Evolutionary conservation across 2,888 invertebrate genomes (phyloP), one percentile per base, ranked within the genome.

Genomic region (Cephalotes varians): DNA sequence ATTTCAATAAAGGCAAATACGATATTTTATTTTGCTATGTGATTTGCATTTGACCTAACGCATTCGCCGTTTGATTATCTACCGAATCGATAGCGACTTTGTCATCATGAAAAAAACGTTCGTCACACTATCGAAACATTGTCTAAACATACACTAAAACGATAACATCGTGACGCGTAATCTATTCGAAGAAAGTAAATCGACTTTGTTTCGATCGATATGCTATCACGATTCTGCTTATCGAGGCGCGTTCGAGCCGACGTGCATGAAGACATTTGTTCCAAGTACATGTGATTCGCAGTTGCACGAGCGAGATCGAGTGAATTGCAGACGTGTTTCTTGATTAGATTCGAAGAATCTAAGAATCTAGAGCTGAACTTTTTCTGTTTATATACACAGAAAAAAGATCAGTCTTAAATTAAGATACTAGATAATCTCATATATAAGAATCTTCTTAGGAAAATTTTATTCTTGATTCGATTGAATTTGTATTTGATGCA

Each of bases 281-380:
- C 51, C 10, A 40, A 67, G 37, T 40, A 76, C 51, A 51, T 21
- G 64, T 9, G 67, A 67, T 37, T 67, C 76, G 51, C 1, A 47
- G 64, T 34, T 44, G 47, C 25, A 40, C 47, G 56, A 21, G 10
- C 34, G 49, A 44, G 56, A 85, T 85, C 67, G 82, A 81, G 56
- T 69, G 58, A 76, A 72, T 54, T 60, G 84, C 69, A 81, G 82
- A 81, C 71, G 71, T 80, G 81, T 77, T 64, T 84, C 82, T 77
- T 44, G 58, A 72, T 71, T 77, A 65, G 71, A 84, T 84, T 44
- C 65, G n/a, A n/a, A n/a, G n/a, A n/a, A n/a, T n/a, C n/a, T n/a
- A n/a, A n/a, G n/a, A n/a, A n/a, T 72, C 72, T 65, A 18, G 71
- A 72, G 71, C 44, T 37, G 54, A 54, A 18, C 25, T 83, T 37